phyloP scores from a whole-genome alignment of 2,888 invertebrate genomes.

The Deilephila porcellus region DNA sequence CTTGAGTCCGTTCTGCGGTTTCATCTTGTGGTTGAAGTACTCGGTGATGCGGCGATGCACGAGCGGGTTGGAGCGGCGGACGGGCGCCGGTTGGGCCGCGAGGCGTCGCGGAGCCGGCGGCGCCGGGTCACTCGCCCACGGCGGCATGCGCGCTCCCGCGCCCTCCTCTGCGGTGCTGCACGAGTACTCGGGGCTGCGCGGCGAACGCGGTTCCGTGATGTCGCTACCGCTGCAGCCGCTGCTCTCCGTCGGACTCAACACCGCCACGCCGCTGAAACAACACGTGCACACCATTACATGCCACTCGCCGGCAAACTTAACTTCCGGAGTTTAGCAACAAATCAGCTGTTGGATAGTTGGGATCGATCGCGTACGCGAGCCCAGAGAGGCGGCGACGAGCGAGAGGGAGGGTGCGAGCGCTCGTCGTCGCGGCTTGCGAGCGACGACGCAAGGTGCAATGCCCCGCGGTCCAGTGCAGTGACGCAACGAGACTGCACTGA shows the following conservation, averaged over 20 bases:
- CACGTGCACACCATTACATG: conserved; percentile 36
- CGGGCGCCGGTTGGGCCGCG: conserved; percentile 70
- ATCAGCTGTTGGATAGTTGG: conserved; percentile 74
- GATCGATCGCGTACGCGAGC: conserved; percentile 60
- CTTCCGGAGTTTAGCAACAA: conserved; percentile 55
- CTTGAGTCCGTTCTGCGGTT: conserved; percentile 85
- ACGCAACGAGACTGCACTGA: conserved; percentile 80
- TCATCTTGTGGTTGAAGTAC: conserved; percentile 93
- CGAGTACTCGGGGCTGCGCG: conserved; percentile 89
- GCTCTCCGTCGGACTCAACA: conserved; percentile 90
- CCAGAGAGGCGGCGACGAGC: conserved; percentile 52
- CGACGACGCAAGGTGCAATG: conserved; percentile 74
- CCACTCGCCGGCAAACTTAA: conserved; percentile 40
- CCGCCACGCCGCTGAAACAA: conserved; percentile 92
- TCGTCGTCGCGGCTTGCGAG: conserved; percentile 48
- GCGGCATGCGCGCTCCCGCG: conserved; percentile 78
- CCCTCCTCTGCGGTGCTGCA: conserved; percentile 81
- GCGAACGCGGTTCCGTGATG: conserved; percentile 94
- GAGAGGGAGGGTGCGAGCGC: conserved; percentile 49
- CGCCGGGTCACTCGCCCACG: conserved; percentile 81
- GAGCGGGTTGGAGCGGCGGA: conserved; percentile 66
- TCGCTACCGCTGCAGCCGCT: conserved; percentile 89
- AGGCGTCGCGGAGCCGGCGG: conserved; percentile 76
- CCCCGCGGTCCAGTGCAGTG: conserved; percentile 76
- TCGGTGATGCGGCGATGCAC: conserved; percentile 93